These are phyloP conservation scores for Phylloscopus trochiloides DNA, from an alignment of 2,113 vertebrate species.

Conservation along the genomic window DNA sequence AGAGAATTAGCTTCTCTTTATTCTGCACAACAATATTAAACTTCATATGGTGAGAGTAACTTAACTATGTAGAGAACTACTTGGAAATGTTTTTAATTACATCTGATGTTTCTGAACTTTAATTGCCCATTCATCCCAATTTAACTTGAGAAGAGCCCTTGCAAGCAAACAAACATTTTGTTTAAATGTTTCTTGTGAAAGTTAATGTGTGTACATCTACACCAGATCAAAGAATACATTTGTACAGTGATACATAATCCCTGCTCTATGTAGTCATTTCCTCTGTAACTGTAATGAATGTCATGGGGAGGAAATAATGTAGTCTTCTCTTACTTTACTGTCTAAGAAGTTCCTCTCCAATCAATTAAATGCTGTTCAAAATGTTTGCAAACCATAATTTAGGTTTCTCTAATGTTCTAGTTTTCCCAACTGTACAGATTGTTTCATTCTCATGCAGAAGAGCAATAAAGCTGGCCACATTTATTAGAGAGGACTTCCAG, in stretches of 20 bases:
- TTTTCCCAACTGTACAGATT: neutral
- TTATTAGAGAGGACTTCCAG: neutral
- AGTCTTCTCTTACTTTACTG: neutral
- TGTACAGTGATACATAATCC: neutral
- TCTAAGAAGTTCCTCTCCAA: neutral
- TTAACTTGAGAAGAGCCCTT: neutral
- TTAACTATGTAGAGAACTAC: neutral
- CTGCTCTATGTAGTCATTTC: neutral
- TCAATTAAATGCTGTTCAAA: neutral
- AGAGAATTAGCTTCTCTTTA: neutral
- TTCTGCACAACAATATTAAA: neutral
- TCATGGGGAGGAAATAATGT: neutral
- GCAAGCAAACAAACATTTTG: neutral
- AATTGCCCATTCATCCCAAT: neutral
- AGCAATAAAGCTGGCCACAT: fast-evolving
- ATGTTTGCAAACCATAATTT: neutral
- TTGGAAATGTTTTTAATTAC: neutral
- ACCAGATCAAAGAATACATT: neutral
- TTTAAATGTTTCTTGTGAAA: neutral
- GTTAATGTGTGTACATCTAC: neutral
- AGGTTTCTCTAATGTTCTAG: neutral
- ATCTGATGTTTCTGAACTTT: neutral
- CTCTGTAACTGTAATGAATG: neutral
- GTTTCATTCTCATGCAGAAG: neutral
- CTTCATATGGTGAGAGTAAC: neutral